Conservation (phyloP, 2,797 vertebrate species). For the Hypotaenidia philippensis region DNA sequence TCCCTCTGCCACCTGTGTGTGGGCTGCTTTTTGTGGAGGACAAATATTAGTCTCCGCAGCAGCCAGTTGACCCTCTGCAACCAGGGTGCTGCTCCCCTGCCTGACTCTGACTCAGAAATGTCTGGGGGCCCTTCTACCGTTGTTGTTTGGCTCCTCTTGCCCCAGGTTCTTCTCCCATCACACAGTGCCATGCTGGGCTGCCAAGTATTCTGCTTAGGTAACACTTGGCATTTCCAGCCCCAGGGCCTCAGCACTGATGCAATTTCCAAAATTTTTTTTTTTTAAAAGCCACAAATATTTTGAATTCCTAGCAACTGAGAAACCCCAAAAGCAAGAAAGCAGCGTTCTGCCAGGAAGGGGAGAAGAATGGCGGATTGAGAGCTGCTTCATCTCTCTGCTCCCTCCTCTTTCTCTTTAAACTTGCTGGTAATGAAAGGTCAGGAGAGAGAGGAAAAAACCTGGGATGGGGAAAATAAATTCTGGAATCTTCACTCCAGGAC, state of each 20-base stretch:
- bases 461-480: neutral
- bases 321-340: constrained; percentile 55
- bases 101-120: neutral
- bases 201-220: constrained; percentile 62
- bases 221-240: constrained; percentile 56
- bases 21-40: neutral
- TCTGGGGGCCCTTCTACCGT: neutral
- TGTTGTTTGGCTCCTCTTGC: neutral
- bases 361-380: neutral
- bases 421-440: neutral
- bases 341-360: constrained; percentile 37
- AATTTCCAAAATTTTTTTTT: constrained; percentile 64
- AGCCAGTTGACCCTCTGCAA: neutral
- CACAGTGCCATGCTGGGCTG: constrained; percentile 2
- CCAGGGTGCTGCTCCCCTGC: neutral
- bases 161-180: constrained; percentile 34
- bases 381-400: neutral
- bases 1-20: neutral
- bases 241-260: constrained; percentile 34
- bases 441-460: neutral
- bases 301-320: constrained; percentile 70
- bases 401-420: neutral
- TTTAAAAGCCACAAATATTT: constrained; percentile 68
- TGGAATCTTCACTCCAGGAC: neutral
- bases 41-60: neutral